Evolutionary conservation across 2,888 invertebrate genomes (phyloP), one percentile per base, ranked within the genome.

Genomic region (Automeris io): DNA sequence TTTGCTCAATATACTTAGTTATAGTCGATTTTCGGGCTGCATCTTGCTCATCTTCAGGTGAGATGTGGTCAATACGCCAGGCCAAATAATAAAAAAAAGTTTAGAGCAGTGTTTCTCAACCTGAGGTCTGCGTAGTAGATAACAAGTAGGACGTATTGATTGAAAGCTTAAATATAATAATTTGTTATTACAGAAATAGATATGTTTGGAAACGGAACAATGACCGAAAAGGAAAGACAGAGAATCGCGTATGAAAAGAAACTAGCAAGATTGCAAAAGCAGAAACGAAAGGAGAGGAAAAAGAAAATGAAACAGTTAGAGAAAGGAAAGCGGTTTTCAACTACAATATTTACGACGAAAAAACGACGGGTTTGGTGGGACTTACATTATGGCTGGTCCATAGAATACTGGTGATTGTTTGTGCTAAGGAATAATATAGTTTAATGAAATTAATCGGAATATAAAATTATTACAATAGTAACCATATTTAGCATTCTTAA

Each of bases 311-410:
- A 39, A 7, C 1, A 35, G 1, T 18, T 24, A 9, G 3, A 18
- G 4, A 40, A 35, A 11, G 38, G 38, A 4, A 13, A 22, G 12
- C 24, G 24, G 3, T 24, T 33, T 4, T 23, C 11, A 11, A 18
- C 19, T 5, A 26, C 5, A 6, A 13, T 9, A 1, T 35, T 41
- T 5, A 36, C 40, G 1, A 40, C 41, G 0, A 24, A 13, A 2
- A 33, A 33, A 12, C 32, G 35, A 36, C 45, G 42, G 23, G 37
- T 39, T 24, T 29, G 37, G 3, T 55, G 46, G 45, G 53, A 54
- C 7, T 19, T 54, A 0, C 40, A 43, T 2, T 71, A 72, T 19
- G 70, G 72, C 1, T 72, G 72, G 71, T 70, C 71, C 0, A 56
- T 72, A 11, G 71, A 70, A 40, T 13, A 57, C 22, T 64, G 63